phyloP scores from a whole-genome alignment of 2,113 vertebrate genomes.

The Anser cygnoides region DNA sequence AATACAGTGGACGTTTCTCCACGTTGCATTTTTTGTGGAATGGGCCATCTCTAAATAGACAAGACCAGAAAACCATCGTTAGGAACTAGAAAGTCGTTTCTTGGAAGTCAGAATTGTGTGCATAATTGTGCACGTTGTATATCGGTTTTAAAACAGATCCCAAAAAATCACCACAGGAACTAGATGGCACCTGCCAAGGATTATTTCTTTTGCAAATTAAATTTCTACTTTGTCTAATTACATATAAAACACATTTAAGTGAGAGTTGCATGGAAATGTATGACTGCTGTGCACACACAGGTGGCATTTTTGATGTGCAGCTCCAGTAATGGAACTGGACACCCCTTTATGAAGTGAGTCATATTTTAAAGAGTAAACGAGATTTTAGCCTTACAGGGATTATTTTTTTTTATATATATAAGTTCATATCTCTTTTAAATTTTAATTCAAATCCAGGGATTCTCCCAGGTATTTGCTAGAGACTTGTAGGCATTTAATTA shows the following conservation, averaged over 20 bases:
- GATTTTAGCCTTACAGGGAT: neutral
- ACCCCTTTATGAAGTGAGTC: neutral
- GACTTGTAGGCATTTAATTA: neutral
- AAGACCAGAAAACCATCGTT: neutral
- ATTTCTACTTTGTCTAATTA: neutral
- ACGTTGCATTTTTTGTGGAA: neutral
- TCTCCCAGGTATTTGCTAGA: neutral
- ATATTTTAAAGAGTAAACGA: neutral
- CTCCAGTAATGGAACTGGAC: neutral
- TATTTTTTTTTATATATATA: neutral
- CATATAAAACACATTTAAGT: neutral
- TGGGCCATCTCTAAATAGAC: neutral
- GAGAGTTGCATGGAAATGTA: neutral
- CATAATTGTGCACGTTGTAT: neutral
- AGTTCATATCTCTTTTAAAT: neutral
- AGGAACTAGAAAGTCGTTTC: neutral
- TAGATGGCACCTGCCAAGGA: neutral
- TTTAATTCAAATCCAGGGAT: neutral
- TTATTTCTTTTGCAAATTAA: neutral
- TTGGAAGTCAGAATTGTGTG: neutral
- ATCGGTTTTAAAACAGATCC: neutral
- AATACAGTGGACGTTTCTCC: neutral
- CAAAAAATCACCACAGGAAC: neutral
- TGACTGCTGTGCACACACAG: neutral
- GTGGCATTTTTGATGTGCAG: rapidly evolving